A percentile compares a stretch with the other conserved stretches of the same genome.
Evolutionary conservation across 2,888 invertebrate species (phyloP).

Genomic region (Meiosimyza decipiens): DNA sequence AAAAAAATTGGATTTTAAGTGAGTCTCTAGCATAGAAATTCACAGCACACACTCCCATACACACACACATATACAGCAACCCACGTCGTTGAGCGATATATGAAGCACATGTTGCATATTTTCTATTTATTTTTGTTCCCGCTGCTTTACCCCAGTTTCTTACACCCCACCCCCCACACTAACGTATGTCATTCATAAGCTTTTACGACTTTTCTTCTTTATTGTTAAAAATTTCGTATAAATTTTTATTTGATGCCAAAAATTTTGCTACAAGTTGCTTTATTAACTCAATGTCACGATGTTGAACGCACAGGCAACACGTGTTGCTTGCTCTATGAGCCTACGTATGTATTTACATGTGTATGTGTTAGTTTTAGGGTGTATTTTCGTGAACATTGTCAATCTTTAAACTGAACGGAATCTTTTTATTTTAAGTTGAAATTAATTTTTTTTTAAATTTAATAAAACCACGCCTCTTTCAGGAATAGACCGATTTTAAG

Average conservation of each 20-base stretch:
- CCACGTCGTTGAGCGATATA: neutral
- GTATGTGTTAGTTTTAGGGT: neutral
- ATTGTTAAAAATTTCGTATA: slow-evolving; percentile 1
- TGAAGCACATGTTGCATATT: slow-evolving; percentile 16
- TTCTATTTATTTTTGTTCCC: slow-evolving; percentile 8
- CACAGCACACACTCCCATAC: neutral
- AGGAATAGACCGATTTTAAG: too few species aligned
- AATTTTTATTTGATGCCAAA: slow-evolving; percentile 14
- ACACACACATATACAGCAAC: neutral
- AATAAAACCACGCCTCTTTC: too few species aligned
- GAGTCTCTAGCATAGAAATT: neutral
- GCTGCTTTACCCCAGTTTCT: neutral
- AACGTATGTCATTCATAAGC: too few species aligned
- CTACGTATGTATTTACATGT: neutral
- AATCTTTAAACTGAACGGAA: neutral
- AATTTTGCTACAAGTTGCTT: slow-evolving; percentile 22
- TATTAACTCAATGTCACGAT: slow-evolving; percentile 16
- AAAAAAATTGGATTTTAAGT: slow-evolving; percentile 9
- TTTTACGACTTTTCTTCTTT: neutral
- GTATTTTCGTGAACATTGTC: neutral
- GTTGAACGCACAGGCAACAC: neutral
- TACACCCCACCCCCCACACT: neutral
- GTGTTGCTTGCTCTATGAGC: neutral
- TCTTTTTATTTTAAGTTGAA: too few species aligned
- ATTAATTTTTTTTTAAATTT: too few species aligned